Conservation (phyloP, 2,797 vertebrate species). For the Phoebastria nigripes region DNA sequence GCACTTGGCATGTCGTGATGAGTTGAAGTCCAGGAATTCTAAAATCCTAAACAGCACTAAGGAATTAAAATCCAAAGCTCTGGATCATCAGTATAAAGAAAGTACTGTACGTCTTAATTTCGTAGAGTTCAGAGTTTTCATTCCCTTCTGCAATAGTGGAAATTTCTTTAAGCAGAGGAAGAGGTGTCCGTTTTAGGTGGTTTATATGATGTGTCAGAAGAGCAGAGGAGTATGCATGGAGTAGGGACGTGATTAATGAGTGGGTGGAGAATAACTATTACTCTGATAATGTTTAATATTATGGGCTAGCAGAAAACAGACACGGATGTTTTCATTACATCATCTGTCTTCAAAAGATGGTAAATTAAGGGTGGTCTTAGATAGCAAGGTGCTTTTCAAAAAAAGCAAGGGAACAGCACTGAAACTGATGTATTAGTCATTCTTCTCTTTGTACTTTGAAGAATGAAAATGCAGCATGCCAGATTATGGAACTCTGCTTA, state of each 20-base stretch:
- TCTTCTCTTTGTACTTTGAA: constrained; percentile 15
- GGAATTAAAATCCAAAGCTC: not conserved
- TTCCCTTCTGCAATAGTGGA: not conserved
- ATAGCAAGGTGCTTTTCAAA: constrained; percentile 28
- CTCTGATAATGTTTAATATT: not conserved
- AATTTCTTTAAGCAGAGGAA: not conserved
- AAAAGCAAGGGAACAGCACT: not conserved
- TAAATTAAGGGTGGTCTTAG: constrained; percentile 26
- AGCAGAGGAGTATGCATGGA: not conserved
- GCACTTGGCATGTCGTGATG: accelerated
- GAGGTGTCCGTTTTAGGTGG: not conserved
- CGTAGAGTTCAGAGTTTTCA: not conserved
- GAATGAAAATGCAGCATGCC: not conserved
- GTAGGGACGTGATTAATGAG: not conserved
- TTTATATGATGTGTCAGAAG: not conserved
- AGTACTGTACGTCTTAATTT: not conserved
- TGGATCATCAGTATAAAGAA: not conserved
- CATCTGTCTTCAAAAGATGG: constrained; percentile 13
- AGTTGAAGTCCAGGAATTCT: not conserved
- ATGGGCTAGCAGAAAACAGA: not conserved
- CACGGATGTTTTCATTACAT: constrained; percentile 27
- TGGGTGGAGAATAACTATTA: not conserved
- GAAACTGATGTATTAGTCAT: constrained; percentile 8
- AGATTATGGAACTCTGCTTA: constrained; percentile 9
- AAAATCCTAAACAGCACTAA: not conserved